Evolutionary conservation across 2,797 vertebrate species (phyloP), one percentile per base, ranked within the genome.

Genomic region (Gouania willdenowi): DNA sequence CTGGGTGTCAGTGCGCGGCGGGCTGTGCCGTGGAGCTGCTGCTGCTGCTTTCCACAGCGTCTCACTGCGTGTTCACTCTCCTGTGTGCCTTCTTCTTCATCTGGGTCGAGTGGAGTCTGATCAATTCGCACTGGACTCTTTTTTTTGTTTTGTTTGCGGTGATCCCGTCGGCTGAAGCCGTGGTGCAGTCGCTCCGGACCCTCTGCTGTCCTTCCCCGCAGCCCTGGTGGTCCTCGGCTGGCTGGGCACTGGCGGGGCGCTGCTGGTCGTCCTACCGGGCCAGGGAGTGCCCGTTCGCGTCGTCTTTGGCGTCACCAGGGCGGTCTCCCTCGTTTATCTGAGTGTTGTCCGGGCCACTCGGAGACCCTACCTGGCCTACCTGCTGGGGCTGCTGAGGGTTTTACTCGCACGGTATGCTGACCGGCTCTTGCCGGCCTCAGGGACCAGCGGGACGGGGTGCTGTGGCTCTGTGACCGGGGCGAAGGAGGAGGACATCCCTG

Each of bases 301-400:
- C 71, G 85, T 84, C 83, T 79, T 90, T 74, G 86, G 90, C 80
- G 79, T 80, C 59, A 79, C 90, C 61, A 75, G 91, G 80, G 83
- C 90, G 56, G 70, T 83, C 53, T 86, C 89, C 29, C 82, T 91
- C 5, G 50, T 86, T 58, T 91, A 89, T 40, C 80, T 91, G 66
- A 84, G 84, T 71, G 71, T 84, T 49, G 70, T 91, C 71, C 87
- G 83, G 72, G 84, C 86, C 83, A 77, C 85, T 67, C 91, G 92
- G 89, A 90, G 88, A 87, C 91, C 92, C 64, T 88, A 92, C 92
- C 90, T 93, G 89, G 90, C 89, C 61, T 91, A 90, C 85, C 85
- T 89, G 81, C 88, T 92, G 74, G 91, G 89, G 26, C 75, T 88
- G 68, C 68, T 91, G 77, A 92, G 92, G 67, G 77, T 92, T 77